Percentiles rank a stretch among this genome's conserved stretches.
These are phyloP conservation scores for Meloe dianella DNA, from an alignment of 2,888 invertebrate species.

Conservation along the genomic window DNA sequence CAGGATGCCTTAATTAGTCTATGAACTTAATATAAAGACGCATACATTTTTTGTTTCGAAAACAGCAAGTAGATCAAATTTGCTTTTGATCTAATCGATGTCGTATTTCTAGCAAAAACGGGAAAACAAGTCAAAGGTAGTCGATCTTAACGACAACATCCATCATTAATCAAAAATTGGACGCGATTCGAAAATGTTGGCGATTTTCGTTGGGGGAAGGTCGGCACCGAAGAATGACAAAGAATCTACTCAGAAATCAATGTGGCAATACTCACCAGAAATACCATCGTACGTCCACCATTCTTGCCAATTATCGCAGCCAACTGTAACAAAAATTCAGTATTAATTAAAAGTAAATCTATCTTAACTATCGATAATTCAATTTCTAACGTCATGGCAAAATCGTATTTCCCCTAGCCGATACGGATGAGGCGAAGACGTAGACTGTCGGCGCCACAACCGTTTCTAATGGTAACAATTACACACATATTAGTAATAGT, in stretches of 20 bases:
- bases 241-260: too few relatives aligned
- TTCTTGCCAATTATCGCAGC: conserved; percentile 82
- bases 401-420: not conserved
- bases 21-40: too few relatives aligned
- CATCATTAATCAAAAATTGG: not conserved
- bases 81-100: not conserved
- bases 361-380: not conserved
- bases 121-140: too few relatives aligned
- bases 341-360: conserved; percentile 20
- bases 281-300: conserved; percentile 96
- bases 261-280: conserved; percentile 74
- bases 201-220: too few relatives aligned
- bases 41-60: too few relatives aligned
- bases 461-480: conserved; percentile 18
- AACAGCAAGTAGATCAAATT: not conserved
- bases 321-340: conserved; percentile 65
- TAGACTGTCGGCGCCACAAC: not conserved
- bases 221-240: too few relatives aligned
- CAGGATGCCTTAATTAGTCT: not conserved
- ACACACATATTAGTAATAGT: not conserved
- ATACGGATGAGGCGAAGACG: too few relatives aligned
- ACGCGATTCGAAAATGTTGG: too few relatives aligned
- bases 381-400: not conserved
- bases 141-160: too few relatives aligned
- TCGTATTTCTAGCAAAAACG: not conserved